These are phyloP conservation scores for Oncorhynchus gorbuscha DNA, from an alignment of 2,113 vertebrate species.

Conservation along the genomic window DNA sequence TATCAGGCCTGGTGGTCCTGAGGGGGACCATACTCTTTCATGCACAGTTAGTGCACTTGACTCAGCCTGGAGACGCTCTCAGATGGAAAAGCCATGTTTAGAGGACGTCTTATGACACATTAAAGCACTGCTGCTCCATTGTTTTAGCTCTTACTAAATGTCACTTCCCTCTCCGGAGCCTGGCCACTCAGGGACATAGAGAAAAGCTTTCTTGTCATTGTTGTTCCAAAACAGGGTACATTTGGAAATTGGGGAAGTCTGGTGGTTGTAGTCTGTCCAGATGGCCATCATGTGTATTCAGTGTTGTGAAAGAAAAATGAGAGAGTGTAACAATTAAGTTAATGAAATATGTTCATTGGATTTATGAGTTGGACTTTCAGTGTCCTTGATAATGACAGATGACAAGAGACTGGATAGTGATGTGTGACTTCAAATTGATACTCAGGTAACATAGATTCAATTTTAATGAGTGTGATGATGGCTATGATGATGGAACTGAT, in stretches of 20 bases:
- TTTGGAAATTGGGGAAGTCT: conserved; percentile 34
- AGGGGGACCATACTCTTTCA: conserved; percentile 70
- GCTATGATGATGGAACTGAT: too few species aligned
- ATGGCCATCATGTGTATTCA: neutral
- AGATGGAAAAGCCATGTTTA: conserved; percentile 82
- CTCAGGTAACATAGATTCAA: too few species aligned
- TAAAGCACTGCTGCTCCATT: conserved; percentile 72
- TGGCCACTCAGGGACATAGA: conserved; percentile 53
- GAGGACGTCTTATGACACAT: conserved; percentile 72
- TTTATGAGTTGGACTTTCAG: too few species aligned
- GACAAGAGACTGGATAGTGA: too few species aligned
- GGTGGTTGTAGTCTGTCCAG: neutral
- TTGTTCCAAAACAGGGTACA: conserved; percentile 50
- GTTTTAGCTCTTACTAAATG: conserved; percentile 75
- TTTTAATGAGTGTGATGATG: too few species aligned
- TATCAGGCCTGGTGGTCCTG: conserved; percentile 70
- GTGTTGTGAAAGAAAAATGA: too few species aligned
- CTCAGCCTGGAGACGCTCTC: conserved; percentile 71
- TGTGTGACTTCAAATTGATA: too few species aligned
- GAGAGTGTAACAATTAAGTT: too few species aligned
- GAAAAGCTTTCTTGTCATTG: conserved; percentile 27
- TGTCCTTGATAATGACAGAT: too few species aligned
- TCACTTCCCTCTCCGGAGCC: conserved; percentile 72
- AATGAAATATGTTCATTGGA: too few species aligned
- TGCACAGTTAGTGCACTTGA: conserved; percentile 80